Evolutionary conservation across 2,888 invertebrate species (phyloP), one percentile per base, ranked within the genome.

Genomic region (Cryptus viduatorius): DNA sequence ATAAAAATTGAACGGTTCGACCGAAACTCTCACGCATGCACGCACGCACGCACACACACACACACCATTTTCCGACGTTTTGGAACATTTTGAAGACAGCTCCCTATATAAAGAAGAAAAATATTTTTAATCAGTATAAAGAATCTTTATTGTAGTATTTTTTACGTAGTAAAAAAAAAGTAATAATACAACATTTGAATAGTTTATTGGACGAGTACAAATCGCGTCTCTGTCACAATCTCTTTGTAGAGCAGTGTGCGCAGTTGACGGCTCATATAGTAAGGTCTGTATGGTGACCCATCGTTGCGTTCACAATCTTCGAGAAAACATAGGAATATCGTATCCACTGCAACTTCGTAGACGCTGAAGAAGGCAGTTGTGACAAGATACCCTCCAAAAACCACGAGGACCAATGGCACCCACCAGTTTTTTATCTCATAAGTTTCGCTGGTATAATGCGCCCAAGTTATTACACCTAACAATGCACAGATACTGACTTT

Each of bases 301-400:
- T 99, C 99, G 92, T 99, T 98, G 87, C 98, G 95, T 94, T 99
- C 99, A 90, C 97, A 96, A 93, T 99, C 99, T 95, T 99, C 98
- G 95, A 99, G 95, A 95, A 99, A 99, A 94, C 99, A 99, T 76
- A 99, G 95, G 94, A 99, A 99, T 73, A 99, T 94, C 0, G 99
- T 99, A 91, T 99, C 99, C 0, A 99, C 98, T 0, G 99, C 99
- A 97, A 98, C 98, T 16, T 97, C 96, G 94, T 98, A 99, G 0
- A 99, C 99, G 86, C 96, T 97, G 94, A 99, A 99, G 95, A 99
- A 99, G 87, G 97, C 95, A 46, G 96, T 96, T 29, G 98, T 96
- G 82, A 99, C 97, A 87, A 98, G 95, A 94, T 97, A 99, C 0
- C 98, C 96, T 69, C 96, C 97, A 61, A 98, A 93, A 69, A 96